A percentile compares a stretch with the other conserved stretches of the same genome.
Evolutionary conservation across 2,888 invertebrate species (phyloP).

Genomic region (Sphaerophoria taeniata): DNA sequence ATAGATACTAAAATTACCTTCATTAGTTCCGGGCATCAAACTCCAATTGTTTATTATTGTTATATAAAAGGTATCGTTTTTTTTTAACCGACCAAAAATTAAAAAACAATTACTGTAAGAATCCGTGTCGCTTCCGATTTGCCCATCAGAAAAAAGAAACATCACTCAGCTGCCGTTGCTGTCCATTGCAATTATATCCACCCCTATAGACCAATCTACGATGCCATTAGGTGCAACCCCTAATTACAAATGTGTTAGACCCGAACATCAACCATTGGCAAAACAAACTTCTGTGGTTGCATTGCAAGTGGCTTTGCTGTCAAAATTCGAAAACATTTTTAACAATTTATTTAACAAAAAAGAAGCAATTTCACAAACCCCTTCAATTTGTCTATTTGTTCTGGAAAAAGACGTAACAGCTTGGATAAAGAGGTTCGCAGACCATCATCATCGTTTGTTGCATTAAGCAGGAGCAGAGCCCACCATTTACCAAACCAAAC

Average conservation of each 20-base stretch:
- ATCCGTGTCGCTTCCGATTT: conserved; percentile 44
- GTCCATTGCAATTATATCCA: conserved; percentile 30
- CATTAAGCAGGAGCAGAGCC: not conserved
- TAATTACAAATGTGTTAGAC: conserved; percentile 59
- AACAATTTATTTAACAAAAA: conserved; percentile 48
- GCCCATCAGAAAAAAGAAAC: not conserved
- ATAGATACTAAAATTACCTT: no score
- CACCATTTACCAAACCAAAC: not conserved
- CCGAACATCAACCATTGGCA: conserved; percentile 58
- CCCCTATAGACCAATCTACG: conserved; percentile 50
- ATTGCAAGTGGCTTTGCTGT: conserved; percentile 16
- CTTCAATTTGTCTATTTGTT: conserved; percentile 44
- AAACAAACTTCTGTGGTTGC: conserved; percentile 70
- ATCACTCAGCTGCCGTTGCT: conserved; percentile 61
- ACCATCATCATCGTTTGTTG: conserved; percentile 31
- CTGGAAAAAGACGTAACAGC: conserved; percentile 63
- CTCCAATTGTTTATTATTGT: no score
- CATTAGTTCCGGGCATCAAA: no score
- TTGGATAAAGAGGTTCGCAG: conserved; percentile 56
- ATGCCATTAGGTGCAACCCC: conserved; percentile 61
- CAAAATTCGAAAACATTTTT: conserved; percentile 53
- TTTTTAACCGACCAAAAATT: conserved; percentile 62
- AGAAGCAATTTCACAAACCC: conserved; percentile 31
- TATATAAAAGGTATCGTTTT: no score
- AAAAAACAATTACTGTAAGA: conserved; percentile 62